A percentile compares a stretch with the other conserved stretches of the same genome.
Evolutionary conservation across 2,113 vertebrate genomes (phyloP).

Genomic region (Stegostoma tigrinum): DNA sequence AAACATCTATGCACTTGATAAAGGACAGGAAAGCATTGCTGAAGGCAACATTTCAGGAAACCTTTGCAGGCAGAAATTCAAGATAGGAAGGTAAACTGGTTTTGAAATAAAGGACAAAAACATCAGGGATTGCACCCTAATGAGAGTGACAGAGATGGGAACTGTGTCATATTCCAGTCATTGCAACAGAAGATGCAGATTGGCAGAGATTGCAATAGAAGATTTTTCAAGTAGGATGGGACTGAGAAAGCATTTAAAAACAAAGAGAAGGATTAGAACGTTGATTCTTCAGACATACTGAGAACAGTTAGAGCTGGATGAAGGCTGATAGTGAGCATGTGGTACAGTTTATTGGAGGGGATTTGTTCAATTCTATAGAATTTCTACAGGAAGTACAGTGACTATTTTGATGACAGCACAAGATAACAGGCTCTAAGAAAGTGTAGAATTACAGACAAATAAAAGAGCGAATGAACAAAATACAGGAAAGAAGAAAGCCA

Average conservation of each 20-base stretch:
- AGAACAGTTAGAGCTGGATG: background rate
- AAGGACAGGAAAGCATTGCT: no score
- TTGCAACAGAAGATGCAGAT: background rate
- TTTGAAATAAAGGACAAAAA: background rate
- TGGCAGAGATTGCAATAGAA: background rate
- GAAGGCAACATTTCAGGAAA: no score
- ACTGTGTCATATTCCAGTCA: background rate
- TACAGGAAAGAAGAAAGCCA: no score
- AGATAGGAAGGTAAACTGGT: no score
- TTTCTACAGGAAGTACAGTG: background rate
- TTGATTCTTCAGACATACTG: background rate
- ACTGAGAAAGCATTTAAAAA: background rate
- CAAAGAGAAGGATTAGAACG: background rate
- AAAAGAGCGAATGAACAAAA: no score
- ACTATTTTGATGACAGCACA: background rate
- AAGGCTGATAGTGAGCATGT: background rate
- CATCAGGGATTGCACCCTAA: background rate
- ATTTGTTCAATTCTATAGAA: background rate
- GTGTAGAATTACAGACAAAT: no score
- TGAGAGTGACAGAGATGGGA: background rate
- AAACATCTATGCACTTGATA: no score
- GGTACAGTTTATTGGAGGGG: background rate
- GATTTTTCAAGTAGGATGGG: background rate
- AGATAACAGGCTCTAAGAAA: background rate
- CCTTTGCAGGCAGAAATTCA: no score